phyloP scores from a whole-genome alignment of 2,888 invertebrate genomes.

The Heterodera filipjevi region DNA sequence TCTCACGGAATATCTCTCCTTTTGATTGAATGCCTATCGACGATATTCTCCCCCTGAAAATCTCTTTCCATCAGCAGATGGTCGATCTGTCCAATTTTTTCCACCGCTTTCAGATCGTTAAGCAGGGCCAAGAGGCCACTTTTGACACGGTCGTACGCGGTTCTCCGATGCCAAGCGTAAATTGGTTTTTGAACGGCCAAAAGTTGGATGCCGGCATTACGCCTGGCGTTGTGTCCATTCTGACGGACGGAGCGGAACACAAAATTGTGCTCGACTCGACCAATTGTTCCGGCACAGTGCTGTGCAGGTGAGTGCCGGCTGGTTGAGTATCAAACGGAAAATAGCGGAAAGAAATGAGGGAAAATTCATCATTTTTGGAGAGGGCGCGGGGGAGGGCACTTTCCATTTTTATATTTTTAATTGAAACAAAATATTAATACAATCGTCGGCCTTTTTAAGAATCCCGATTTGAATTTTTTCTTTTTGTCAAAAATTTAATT shows the following conservation, averaged over 20 bases:
- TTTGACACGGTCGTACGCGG: conserved; percentile 64
- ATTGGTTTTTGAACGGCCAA: conserved; percentile 76
- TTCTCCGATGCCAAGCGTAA: conserved; percentile 60
- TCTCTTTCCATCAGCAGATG: too few relatives aligned
- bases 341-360: background rate
- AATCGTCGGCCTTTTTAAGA: too few relatives aligned
- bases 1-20: too few relatives aligned
- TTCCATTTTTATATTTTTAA: too few relatives aligned
- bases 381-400: too few relatives aligned
- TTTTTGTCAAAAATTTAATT: too few relatives aligned
- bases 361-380: too few relatives aligned
- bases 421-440: too few relatives aligned
- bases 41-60: too few relatives aligned
- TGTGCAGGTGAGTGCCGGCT: conserved; percentile 47
- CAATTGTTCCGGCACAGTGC: conserved; percentile 60
- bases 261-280: conserved; percentile 75
- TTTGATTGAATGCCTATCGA: too few relatives aligned
- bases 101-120: conserved; percentile 60
- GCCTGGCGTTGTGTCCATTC: conserved; percentile 72
- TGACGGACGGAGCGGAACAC: conserved; percentile 76
- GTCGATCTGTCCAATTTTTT: too few relatives aligned
- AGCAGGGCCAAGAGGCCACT: conserved; percentile 57
- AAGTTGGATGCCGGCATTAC: conserved; percentile 73
- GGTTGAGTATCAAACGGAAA: background rate
- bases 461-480: too few relatives aligned